Evolutionary conservation across 2,888 invertebrate species (phyloP), one percentile per base, ranked within the genome.

Genomic region (Tridacna crocea): DNA sequence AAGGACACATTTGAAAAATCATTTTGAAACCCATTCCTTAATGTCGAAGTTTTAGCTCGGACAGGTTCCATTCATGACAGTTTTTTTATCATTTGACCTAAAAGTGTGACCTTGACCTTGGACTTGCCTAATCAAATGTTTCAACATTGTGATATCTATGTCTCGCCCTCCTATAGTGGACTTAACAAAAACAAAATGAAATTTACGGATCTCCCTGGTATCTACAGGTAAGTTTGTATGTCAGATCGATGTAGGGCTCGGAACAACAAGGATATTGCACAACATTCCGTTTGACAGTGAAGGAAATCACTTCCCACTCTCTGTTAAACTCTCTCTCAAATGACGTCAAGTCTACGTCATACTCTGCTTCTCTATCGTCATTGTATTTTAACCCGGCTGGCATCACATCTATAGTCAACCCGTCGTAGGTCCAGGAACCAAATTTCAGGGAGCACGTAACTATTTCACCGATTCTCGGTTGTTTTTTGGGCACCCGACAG

Each of bases 381-480:
- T 36, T 36, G 36, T 2, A 36, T 0, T 4, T 26, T 13, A 47
- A 12, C 19, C 47, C 24, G 17, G 60, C 60, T 47, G 60, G 46
- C 6, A 48, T 24, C 1, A 78, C 24, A 46, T 78, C 58, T n/a
- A 78, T n/a, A 1, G 65, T n/a, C 11, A 72, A 65, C 2, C 82
- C 85, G 47, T 82, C 85, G 55, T 85, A 78, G 15, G 82, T 73
- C 85, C 85, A 85, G n/a, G 82, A 85, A 26, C 80, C 72, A 27
- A 85, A 85, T 65, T 82, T 85, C 63, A 85, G 26, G 24, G 24
- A n/a, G 76, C 85, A 85, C 61, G 65, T 66, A 13, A 79, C 77
- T 36, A 63, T 65, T 17, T 63, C 65, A 55, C 61, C 63, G 0
- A 36, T 72, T 47, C 60, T 73, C 0, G 75, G 48, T 24, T 61